Evolutionary conservation across 1,140 invertebrate genomes (phyloP), one percentile per base, ranked within the genome.

Genomic region (Coelopa frigida): DNA sequence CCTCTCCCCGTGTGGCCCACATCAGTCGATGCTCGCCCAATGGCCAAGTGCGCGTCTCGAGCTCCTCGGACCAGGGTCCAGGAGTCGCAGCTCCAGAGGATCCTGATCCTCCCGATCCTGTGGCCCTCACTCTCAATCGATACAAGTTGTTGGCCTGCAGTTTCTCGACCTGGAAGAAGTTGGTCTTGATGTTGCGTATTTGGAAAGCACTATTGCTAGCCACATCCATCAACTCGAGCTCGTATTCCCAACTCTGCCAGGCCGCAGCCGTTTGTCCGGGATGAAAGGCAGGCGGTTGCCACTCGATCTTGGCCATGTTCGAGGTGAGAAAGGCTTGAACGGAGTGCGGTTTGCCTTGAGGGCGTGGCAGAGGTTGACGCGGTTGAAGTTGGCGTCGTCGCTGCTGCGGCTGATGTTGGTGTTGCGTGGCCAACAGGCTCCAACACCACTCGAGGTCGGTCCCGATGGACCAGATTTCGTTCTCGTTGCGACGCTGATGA

Each of bases 201-300:
- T 55, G 63, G 17, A 56, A 61, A 5, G 55, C 60, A 42, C 56
- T 63, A 27, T 60, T 64, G 21, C 76, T 73, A 4, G 70, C 71
- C 3, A 73, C 74, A 50, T 84, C 78, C 49, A 77, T 78, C 0
- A 90, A 75, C 51, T 81, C 79, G 15, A 96, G 71, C 59, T 87
- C 81, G 65, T 91, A 96, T 1, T 76, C 79, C 89, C 89, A 94
- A 49, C 82, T 80, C 53, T 85, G 82, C 81, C 87, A 93, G 0
- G 89, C 84, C 3, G 85, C 88, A 53, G 77, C 80, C 1, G 82
- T 81, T 2, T 89, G 87, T 23, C 82, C 83, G 8, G 82, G 82
- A 11, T 91, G 63, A 1, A 83, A 64, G 57, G 83, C 77, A 1
- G 92, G 91, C 5, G 77, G 74, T 22, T 80, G 74, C 90, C 91